phyloP scores from a whole-genome alignment of 2,888 invertebrate species.

The Exephanes ischioxanthus region DNA sequence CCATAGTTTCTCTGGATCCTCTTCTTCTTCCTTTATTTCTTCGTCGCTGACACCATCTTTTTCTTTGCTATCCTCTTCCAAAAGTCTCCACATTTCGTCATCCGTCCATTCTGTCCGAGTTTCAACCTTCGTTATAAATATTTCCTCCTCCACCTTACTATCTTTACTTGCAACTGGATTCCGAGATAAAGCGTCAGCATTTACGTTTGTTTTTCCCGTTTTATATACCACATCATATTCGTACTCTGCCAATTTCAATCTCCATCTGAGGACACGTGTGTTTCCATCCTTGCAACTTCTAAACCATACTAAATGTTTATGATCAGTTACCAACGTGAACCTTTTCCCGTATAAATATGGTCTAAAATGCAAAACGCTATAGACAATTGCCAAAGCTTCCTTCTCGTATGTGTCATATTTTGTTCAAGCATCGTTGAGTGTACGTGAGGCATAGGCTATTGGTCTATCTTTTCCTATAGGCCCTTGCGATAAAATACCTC shows the following conservation, averaged over 20 bases:
- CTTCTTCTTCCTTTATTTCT: background rate
- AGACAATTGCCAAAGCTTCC: constrained; percentile 66
- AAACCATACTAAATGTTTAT: constrained; percentile 54
- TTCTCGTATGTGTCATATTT: background rate
- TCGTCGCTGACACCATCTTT: background rate
- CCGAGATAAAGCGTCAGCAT: constrained; percentile 24
- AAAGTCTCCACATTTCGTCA: too few relatives aligned
- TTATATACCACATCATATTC: constrained; percentile 68
- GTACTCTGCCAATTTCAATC: constrained; percentile 74
- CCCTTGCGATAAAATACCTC: background rate
- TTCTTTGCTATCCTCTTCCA: too few relatives aligned
- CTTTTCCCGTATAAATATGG: too few relatives aligned
- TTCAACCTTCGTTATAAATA: background rate
- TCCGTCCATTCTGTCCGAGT: background rate
- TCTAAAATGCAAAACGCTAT: constrained; percentile 40
- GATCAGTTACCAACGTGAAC: constrained; percentile 73
- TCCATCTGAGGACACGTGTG: constrained; percentile 75
- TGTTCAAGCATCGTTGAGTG: background rate
- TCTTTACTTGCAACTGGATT: constrained; percentile 13
- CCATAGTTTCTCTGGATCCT: background rate
- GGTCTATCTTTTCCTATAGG: background rate
- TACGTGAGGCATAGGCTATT: background rate
- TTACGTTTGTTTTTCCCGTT: background rate
- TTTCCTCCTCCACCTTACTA: constrained; percentile 33
- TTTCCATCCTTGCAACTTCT: constrained; percentile 60